These are phyloP conservation scores for Dryococelus australis DNA, from an alignment of 2,888 invertebrate species.

Conservation along the genomic window DNA sequence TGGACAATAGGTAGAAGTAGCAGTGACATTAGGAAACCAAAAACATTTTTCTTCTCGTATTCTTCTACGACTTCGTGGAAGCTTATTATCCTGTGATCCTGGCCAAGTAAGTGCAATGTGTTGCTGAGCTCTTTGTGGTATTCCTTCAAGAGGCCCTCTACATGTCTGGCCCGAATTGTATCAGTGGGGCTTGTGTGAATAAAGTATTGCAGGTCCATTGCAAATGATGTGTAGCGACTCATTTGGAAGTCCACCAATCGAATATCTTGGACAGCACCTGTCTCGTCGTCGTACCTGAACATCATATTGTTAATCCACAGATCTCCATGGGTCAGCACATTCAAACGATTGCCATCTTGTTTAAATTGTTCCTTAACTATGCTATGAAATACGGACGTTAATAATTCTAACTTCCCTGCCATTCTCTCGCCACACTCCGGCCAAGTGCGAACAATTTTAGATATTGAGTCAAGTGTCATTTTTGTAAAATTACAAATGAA, in stretches of 20 bases:
- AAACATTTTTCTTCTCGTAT: slow-evolving; percentile 46
- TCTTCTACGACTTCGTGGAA: slow-evolving; percentile 49
- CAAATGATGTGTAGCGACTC: slow-evolving; percentile 38
- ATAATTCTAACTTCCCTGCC: slow-evolving; percentile 22
- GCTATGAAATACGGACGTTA: not conserved
- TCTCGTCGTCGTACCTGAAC: slow-evolving; percentile 35
- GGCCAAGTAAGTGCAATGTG: slow-evolving; percentile 20
- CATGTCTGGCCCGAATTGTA: slow-evolving; percentile 23
- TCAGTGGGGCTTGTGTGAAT: slow-evolving; percentile 37
- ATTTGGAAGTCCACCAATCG: slow-evolving; percentile 45
- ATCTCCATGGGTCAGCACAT: slow-evolving; percentile 45
- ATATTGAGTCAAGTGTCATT: slow-evolving; percentile 4
- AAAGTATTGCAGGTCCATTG: slow-evolving; percentile 43
- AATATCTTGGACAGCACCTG: slow-evolving; percentile 35
- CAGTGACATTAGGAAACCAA: slow-evolving; percentile 47
- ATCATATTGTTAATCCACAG: slow-evolving; percentile 46
- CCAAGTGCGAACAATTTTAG: slow-evolving; percentile 34
- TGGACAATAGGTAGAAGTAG: slow-evolving; percentile 47
- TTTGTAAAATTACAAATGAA: not conserved
- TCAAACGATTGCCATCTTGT: slow-evolving; percentile 25
- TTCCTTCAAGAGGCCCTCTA: slow-evolving; percentile 36
- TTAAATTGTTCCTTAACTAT: slow-evolving; percentile 22
- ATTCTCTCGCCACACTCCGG: slow-evolving; percentile 31
- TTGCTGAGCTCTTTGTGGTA: slow-evolving; percentile 39
- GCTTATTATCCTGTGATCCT: slow-evolving; percentile 32